These are phyloP conservation scores for Melieria crassipennis DNA, from an alignment of 2,888 invertebrate species.

Conservation along the genomic window DNA sequence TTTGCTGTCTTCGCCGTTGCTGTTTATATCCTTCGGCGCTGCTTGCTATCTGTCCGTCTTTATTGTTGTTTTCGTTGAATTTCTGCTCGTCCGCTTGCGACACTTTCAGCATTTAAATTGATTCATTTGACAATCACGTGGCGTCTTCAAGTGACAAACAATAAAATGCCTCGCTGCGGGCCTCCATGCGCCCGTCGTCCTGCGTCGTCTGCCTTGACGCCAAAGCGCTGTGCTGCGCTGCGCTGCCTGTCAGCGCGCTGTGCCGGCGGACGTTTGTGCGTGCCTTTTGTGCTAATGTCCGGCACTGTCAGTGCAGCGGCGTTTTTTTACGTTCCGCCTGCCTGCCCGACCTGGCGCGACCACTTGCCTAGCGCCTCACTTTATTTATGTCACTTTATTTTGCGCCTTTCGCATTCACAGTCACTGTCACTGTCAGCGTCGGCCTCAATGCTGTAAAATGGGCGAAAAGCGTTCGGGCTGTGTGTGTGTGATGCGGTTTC, in stretches of 20 bases:
- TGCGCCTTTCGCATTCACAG: slow-evolving; percentile 28
- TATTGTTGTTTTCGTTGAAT: neutral
- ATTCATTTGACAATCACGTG: slow-evolving; percentile 37
- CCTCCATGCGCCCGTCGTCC: neutral
- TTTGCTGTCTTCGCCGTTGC: neutral
- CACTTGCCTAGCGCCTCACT: neutral
- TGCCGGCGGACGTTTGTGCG: neutral
- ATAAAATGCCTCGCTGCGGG: neutral
- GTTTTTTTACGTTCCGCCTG: neutral
- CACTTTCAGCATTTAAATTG: slow-evolving; percentile 35
- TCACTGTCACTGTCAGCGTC: slow-evolving; percentile 25
- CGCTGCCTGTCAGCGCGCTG: neutral
- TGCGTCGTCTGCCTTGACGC: neutral
- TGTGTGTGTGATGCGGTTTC: neutral
- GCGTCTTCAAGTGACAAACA: slow-evolving; percentile 4
- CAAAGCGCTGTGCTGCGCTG: neutral
- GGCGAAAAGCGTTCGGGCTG: slow-evolving; percentile 5
- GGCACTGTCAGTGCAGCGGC: neutral
- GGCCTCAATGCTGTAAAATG: neutral
- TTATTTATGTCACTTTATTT: slow-evolving; percentile 27
- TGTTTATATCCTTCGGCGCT: neutral
- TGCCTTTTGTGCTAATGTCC: neutral
- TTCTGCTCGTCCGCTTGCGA: neutral
- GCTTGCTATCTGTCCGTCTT: neutral
- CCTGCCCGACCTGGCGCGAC: neutral